Evolutionary conservation across 2,797 vertebrate genomes (phyloP), one percentile per base, ranked within the genome.

Genomic region (Ctenopoma multispine): DNA sequence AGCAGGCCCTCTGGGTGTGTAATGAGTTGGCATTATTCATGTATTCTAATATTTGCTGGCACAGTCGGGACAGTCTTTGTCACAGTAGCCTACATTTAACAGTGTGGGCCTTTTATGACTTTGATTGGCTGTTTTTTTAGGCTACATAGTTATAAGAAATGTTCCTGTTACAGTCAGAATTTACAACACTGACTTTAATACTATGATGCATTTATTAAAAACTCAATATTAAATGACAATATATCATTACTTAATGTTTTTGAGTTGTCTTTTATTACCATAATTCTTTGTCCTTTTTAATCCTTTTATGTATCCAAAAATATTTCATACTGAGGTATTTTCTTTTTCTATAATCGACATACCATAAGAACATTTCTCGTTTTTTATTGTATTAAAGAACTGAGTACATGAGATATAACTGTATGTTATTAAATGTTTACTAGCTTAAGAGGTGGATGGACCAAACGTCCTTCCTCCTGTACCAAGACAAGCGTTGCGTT

Each of bases 11-110:
- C 3, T 0, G 70, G 79, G 34, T 38, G 63, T 75, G 41, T 63
- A 49, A 79, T 81, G 72, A 79, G 41, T 1, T 15, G 41, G 56
- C 67, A 82, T 85, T 83, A 83, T 86, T 80, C 82, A 82, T 86
- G 69, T 47, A 1, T 55, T 70, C 31, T 72, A 14, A 48, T 72
- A 29, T 75, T 77, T 40, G 51, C 21, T 49, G 62, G 24, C 74
- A 27, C 64, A 56, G 40, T 64, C 66, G 60, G 34, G n/a, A 36
- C 23, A 4, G 8, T 51, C 56, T 69, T 43, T 59, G 53, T 62
- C 57, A 77, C 54, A 57, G 13, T 9, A 15, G 3, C 13, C 27
- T 41, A 3, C 36, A 55, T 58, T 62, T 55, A 56, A 48, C n/a
- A 58, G 5, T 1, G 17, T 15, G 4, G n/a, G 15, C 13, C 3